Conservation (phyloP, 35 echinoderm and acorn worm species). For the Chiridota heheva region DNA sequence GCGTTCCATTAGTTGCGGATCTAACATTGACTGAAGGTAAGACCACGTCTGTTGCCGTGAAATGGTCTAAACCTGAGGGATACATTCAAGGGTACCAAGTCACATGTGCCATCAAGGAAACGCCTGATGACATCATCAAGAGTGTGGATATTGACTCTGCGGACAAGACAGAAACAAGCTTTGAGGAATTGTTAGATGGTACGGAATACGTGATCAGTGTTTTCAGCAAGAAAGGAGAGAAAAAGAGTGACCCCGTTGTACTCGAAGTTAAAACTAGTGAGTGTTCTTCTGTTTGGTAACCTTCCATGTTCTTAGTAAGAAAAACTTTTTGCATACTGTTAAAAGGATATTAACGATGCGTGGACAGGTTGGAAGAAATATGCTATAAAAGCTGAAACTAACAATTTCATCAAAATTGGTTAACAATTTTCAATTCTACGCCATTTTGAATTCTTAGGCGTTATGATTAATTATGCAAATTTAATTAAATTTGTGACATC, state of each 20-base stretch:
- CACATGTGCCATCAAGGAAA: neutral
- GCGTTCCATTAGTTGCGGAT: neutral
- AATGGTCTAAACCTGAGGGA: constrained; percentile 7
- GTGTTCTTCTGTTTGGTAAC: too few relatives aligned
- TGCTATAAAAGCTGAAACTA: too few relatives aligned
- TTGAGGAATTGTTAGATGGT: constrained; percentile 15
- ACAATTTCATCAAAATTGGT: too few relatives aligned
- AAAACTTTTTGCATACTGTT: too few relatives aligned
- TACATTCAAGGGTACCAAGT: neutral
- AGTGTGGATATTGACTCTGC: constrained; percentile 1
- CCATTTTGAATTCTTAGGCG: too few relatives aligned
- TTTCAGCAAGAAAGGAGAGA: constrained; percentile 1
- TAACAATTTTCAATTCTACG: too few relatives aligned
- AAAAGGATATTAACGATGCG: too few relatives aligned
- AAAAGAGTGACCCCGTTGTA: constrained; percentile 22
- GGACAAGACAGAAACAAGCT: neutral
- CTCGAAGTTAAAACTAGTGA: constrained; percentile 15
- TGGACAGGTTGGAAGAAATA: too few relatives aligned
- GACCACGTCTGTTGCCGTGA: neutral
- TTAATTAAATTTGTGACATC: too few relatives aligned
- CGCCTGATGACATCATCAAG: constrained; percentile 2
- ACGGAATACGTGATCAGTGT: constrained; percentile 2
- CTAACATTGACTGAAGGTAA: constrained; percentile 1
- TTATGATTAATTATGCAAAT: too few relatives aligned
- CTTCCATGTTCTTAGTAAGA: too few relatives aligned